phyloP scores from a whole-genome alignment of 2,113 vertebrate genomes.

The Myotis yumanensis region DNA sequence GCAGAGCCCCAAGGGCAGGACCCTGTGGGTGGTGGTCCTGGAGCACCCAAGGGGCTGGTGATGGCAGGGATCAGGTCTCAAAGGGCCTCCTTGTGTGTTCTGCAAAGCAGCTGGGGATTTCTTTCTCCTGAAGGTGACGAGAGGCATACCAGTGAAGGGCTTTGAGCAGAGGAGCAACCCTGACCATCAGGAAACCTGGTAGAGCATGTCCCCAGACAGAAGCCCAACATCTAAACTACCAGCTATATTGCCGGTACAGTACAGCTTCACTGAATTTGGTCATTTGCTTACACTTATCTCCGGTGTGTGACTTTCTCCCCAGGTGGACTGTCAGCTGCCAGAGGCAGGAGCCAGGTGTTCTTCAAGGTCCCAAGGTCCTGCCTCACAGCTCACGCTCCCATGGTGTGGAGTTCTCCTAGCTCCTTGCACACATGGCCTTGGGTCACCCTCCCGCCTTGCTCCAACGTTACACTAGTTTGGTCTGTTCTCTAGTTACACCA shows the following conservation, averaged over 20 bases:
- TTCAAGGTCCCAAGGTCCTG: not conserved
- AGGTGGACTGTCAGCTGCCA: not conserved
- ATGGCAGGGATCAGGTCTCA: not conserved
- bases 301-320: not conserved
- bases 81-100: not conserved
- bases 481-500: not conserved
- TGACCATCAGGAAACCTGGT: not conserved
- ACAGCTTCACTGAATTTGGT: no score
- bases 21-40: not conserved
- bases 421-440: not conserved
- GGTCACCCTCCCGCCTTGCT: not conserved
- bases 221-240: not conserved
- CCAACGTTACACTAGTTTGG: no score
- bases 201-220: not conserved
- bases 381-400: no score
- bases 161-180: not conserved
- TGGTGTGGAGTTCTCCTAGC: not conserved
- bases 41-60: not conserved
- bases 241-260: accelerated
- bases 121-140: not conserved
- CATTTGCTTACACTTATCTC: not conserved
- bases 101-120: not conserved
- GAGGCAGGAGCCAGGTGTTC: not conserved
- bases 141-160: not conserved
- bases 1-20: not conserved